Evolutionary conservation across 2,797 vertebrate genomes (phyloP).

Genomic region (Dromococcyx pavoninus): DNA sequence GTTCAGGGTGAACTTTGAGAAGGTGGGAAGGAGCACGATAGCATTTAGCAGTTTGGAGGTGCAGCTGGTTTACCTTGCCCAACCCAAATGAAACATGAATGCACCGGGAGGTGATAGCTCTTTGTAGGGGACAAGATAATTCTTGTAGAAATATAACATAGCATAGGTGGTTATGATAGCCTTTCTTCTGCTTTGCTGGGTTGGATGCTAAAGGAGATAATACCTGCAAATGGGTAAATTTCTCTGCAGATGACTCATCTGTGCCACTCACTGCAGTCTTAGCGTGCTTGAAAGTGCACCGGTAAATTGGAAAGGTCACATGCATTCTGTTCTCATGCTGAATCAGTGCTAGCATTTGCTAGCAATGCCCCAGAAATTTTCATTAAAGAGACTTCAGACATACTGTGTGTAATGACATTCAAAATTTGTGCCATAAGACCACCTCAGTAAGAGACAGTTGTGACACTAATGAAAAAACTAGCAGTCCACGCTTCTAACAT

Average conservation of each 20-base stretch:
- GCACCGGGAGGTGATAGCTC: not conserved
- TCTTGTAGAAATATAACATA: not conserved
- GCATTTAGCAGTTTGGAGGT: not conserved
- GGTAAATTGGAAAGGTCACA: not conserved
- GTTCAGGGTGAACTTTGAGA: not conserved
- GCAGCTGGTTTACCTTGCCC: not conserved
- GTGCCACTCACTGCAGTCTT: not conserved
- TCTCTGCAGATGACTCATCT: not conserved
- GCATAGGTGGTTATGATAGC: not conserved
- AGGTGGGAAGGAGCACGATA: not conserved
- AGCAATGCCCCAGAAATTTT: rapidly evolving
- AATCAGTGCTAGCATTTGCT: not conserved
- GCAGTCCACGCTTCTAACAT: not conserved
- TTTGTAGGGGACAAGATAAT: not conserved
- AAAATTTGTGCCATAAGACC: not conserved
- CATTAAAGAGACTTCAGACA: not conserved
- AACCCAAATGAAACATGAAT: not conserved
- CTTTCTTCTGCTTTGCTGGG: not conserved
- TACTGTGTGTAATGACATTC: not conserved
- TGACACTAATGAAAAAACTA: not conserved
- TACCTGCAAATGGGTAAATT: not conserved
- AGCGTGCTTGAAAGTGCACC: not conserved
- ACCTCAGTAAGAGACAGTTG: not conserved
- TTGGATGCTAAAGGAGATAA: not conserved
- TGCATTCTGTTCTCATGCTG: not conserved